Evolutionary conservation across 1,140 invertebrate species (phyloP), one percentile per base, ranked within the genome.

Genomic region (Diabrotica undecimpunctata): DNA sequence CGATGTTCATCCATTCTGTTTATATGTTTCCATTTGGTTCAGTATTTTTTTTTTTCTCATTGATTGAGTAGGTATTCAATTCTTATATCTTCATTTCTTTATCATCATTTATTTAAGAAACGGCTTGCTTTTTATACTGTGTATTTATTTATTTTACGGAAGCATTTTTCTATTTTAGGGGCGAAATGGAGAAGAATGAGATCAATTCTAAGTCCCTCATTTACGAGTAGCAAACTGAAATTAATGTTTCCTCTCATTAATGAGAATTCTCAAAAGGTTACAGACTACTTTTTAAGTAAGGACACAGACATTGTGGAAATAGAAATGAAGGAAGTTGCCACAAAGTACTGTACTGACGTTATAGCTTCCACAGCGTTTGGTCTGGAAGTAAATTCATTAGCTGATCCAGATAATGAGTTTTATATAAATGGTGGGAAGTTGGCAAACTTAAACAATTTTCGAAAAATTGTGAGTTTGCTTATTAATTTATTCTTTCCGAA

Each of bases 161-260:
- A 51, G 12, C 1, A 51, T 10, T 51, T 54, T 0, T 39, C 25
- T 46, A 13, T 65, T 55, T 76, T 46, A 71, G 70, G 67, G 11
- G 50, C 80, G 51, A 66, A 77, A 46, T 82, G 81, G 79, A 73
- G 74, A 54, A 73, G 79, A 52, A 71, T 80, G 62, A 66, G 81
- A 62, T 69, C 71, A n/a, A 76, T 76, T 4, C 56, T 82, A 6
- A 78, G 71, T 57, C 79, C 80, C 8, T 72, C 78, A 11, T 82
- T 81, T 55, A 82, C 80, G 5, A 68, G 76, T 0, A 75, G 71
- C 36, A 81, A 79, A 71, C 78, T 82, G 73, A 79, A 75, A 54
- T 65, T 69, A 7, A 74, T 80, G 71, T 78, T 79, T 57, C 25
- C 70, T 38, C 62, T 80, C 14, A 73, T 79, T 37, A 61, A 59